These are phyloP conservation scores for Dreissena rostriformis DNA, from an alignment of 1,140 invertebrate species.

Conservation along the genomic window DNA sequence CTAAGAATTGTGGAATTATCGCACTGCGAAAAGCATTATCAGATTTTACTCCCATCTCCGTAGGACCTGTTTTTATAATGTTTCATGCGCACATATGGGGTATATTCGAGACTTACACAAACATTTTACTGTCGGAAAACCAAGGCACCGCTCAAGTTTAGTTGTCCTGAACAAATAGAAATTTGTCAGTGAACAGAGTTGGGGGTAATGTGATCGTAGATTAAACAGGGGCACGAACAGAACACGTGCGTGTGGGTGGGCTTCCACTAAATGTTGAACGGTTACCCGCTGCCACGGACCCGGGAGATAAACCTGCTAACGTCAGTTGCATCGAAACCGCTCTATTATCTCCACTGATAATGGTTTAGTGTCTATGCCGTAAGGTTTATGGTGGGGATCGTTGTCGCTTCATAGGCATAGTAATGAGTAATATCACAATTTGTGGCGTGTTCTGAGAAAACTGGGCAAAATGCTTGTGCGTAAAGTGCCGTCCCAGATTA, in stretches of 20 bases:
- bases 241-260: background rate
- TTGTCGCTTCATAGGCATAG: too few species aligned
- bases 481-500: too few species aligned
- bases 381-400: too few species aligned
- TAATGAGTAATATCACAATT: too few species aligned
- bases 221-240: background rate
- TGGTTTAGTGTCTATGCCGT: too few species aligned
- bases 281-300: too few species aligned
- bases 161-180: slow-evolving; percentile 10
- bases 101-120: background rate
- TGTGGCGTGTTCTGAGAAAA: too few species aligned
- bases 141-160: background rate
- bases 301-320: too few species aligned
- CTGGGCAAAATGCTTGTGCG: too few species aligned
- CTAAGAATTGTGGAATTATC: background rate
- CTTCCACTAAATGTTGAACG: background rate
- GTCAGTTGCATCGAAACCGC: too few species aligned
- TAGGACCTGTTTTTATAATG: background rate
- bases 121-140: slow-evolving; percentile 12
- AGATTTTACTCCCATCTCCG: background rate
- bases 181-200: slow-evolving; percentile 10
- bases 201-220: slow-evolving; percentile 7
- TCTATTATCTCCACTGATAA: too few species aligned
- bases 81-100: background rate
- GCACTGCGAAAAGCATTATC: slow-evolving; percentile 1